Percentiles rank a stretch among this genome's conserved stretches.
These are phyloP conservation scores for Galerucella pusilla DNA, from an alignment of 2,888 invertebrate species.

Conservation along the genomic window DNA sequence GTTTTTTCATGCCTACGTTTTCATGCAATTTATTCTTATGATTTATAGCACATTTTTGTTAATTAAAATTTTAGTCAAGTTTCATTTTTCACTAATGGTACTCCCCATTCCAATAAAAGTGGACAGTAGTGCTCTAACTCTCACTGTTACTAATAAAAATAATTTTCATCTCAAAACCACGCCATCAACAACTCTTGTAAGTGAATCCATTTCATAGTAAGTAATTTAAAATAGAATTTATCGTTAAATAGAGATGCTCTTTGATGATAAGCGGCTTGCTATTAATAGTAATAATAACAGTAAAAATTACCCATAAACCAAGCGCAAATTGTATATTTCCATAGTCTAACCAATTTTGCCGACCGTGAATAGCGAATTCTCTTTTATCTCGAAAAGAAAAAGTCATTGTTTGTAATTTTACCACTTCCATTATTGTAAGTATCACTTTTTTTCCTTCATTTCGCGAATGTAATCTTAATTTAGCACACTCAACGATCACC, in stretches of 20 bases:
- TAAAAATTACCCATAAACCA: slow-evolving; percentile 29
- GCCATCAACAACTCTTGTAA: not conserved
- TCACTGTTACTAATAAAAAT: not conserved
- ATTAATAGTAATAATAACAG: slow-evolving; percentile 36
- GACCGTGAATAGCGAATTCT: slow-evolving; percentile 33
- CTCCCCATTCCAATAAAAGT: too few relatives aligned
- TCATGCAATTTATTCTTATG: too few relatives aligned
- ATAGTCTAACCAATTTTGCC: slow-evolving; percentile 29
- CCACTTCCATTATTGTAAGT: slow-evolving; percentile 27
- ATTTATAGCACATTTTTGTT: too few relatives aligned
- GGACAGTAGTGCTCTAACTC: too few relatives aligned
- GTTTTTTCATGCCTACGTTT: too few relatives aligned
- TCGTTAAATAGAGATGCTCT: slow-evolving; percentile 25
- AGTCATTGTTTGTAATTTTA: slow-evolving; percentile 27
- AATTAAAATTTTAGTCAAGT: too few relatives aligned
- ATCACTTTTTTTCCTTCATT: slow-evolving; percentile 7
- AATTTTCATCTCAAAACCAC: not conserved
- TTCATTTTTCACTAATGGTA: too few relatives aligned
- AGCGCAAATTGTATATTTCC: slow-evolving; percentile 41
- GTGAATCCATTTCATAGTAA: not conserved
- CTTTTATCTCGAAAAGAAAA: slow-evolving; percentile 17
- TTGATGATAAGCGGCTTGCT: slow-evolving; percentile 35
- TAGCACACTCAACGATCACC: not conserved
- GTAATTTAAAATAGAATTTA: slow-evolving; percentile 11
- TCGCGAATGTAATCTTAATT: slow-evolving; percentile 13